phyloP scores from a whole-genome alignment of 1,140 invertebrate species.

The Zaprionus gabonicus region DNA sequence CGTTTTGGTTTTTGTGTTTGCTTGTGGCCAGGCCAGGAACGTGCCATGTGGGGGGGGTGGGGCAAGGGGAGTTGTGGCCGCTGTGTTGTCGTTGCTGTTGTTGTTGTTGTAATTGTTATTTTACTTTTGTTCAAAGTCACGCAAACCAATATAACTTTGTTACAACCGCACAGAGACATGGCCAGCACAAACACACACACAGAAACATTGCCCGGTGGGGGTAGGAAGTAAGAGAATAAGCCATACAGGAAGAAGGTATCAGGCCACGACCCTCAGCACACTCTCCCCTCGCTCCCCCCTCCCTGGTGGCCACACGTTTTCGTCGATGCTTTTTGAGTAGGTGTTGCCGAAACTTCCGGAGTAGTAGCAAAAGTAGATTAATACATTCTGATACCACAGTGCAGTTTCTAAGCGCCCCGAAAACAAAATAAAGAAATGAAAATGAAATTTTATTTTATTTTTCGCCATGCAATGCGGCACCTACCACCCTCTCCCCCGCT shows the following conservation, averaged over 20 bases:
- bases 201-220: background rate
- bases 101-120: conserved; percentile 73
- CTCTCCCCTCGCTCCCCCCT: background rate
- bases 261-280: too few species aligned
- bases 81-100: conserved; percentile 46
- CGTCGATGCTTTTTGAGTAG: conserved; percentile 67
- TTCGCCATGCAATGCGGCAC: conserved; percentile 32
- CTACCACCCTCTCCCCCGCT: conserved; percentile 6
- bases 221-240: conserved; percentile 40
- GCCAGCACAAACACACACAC: conserved; percentile 50
- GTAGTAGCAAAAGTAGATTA: conserved; percentile 74
- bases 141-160: conserved; percentile 83
- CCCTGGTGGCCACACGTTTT: conserved; percentile 27
- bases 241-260: conserved; percentile 49
- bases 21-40: conserved; percentile 58
- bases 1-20: conserved; percentile 71
- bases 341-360: conserved; percentile 80
- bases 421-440: conserved; percentile 45
- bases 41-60: conserved; percentile 10
- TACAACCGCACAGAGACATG: conserved; percentile 78
- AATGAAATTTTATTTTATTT: conserved; percentile 26
- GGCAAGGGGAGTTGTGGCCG: conserved; percentile 17
- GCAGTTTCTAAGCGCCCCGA: conserved; percentile 53
- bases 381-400: conserved; percentile 78
- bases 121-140: conserved; percentile 81